These are phyloP conservation scores for Botrylloides violaceus DNA, from an alignment of 23 tunicate species.

Conservation along the genomic window DNA sequence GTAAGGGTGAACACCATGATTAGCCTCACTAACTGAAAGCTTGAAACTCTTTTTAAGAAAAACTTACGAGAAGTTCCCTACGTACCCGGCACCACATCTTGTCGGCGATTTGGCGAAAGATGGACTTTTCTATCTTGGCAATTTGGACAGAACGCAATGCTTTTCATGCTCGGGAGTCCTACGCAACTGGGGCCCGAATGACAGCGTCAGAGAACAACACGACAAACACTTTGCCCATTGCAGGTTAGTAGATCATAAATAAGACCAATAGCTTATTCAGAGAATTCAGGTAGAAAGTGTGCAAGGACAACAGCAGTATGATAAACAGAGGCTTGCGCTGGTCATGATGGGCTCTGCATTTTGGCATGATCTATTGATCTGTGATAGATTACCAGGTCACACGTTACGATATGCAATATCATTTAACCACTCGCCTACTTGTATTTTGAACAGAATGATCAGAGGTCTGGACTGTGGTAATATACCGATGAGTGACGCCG, in stretches of 20 bases:
- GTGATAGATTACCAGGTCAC: too few relatives aligned
- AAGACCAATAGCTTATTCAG: too few relatives aligned
- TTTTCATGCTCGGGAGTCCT: slow-evolving; percentile 25
- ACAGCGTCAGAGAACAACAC: slow-evolving; percentile 10
- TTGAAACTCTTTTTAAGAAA: slow-evolving; percentile 6
- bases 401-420: too few relatives aligned
- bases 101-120: slow-evolving; percentile 8
- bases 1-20: too few relatives aligned
- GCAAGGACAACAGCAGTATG: too few relatives aligned
- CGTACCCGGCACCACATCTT: slow-evolving; percentile 17
- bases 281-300: too few relatives aligned
- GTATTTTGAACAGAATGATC: not conserved
- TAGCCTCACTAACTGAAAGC: too few relatives aligned
- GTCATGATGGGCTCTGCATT: too few relatives aligned
- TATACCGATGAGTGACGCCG: not conserved
- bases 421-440: too few relatives aligned
- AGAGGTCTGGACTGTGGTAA: not conserved
- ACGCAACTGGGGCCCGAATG: slow-evolving; percentile 9
- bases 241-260: slow-evolving; percentile 1
- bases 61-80: slow-evolving; percentile 17
- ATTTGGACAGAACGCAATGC: slow-evolving; percentile 25
- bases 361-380: too few relatives aligned
- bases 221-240: slow-evolving; percentile 14
- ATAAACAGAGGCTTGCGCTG: too few relatives aligned
- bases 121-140: slow-evolving; percentile 22